Percentiles rank a stretch among this genome's conserved stretches.
phyloP scores from a whole-genome alignment of 1,140 invertebrate genomes.

The Drosophila gunungcola region DNA sequence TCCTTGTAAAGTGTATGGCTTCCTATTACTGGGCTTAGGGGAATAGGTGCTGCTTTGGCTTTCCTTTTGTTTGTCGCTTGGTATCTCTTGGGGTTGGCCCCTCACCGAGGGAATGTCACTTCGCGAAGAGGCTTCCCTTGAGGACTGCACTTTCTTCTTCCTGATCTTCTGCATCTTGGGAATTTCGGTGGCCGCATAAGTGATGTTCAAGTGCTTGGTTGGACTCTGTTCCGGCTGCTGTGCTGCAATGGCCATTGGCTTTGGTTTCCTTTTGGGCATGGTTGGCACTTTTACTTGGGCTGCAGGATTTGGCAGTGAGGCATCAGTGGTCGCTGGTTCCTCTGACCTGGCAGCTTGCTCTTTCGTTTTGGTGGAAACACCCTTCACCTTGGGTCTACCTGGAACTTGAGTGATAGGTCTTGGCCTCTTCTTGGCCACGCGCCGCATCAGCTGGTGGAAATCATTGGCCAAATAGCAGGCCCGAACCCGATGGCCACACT shows the following conservation, averaged over 20 bases:
- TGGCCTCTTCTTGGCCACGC: slow-evolving; percentile 35
- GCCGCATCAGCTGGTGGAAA: slow-evolving; percentile 48
- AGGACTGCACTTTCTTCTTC: not conserved
- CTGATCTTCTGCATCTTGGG: not conserved
- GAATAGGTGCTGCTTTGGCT: not conserved
- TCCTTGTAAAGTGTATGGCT: no score
- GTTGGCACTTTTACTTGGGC: no score
- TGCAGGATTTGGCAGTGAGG: not conserved
- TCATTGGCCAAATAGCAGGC: slow-evolving; percentile 28
- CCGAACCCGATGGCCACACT: not conserved
- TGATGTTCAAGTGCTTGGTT: not conserved
- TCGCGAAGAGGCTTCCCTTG: not conserved
- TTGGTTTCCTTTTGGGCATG: not conserved
- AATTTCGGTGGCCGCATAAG: not conserved
- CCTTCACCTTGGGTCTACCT: not conserved
- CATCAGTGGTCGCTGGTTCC: not conserved
- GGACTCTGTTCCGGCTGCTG: not conserved
- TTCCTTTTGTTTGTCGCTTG: no score
- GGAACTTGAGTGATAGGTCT: not conserved
- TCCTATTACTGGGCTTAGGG: not conserved
- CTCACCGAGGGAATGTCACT: not conserved
- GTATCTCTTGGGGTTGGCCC: not conserved
- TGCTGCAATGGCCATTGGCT: not conserved
- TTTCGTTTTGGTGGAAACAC: not conserved
- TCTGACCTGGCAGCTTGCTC: not conserved